Conservation (phyloP, 2,113 vertebrate species). For the Condylura cristata region DNA sequence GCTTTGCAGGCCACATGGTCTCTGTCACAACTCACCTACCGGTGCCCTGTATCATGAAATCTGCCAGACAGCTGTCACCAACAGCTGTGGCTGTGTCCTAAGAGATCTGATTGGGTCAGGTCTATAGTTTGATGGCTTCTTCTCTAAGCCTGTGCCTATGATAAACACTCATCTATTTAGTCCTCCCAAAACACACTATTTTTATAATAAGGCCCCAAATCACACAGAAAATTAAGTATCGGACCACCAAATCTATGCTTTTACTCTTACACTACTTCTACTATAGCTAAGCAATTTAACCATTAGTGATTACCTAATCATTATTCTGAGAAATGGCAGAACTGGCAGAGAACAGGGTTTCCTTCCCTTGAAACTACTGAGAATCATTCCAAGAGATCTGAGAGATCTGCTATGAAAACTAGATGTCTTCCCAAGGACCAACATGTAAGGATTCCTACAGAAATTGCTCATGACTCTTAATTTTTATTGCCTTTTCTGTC, state of each 20-base stretch:
- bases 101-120: too few relatives aligned
- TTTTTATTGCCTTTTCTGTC: neutral
- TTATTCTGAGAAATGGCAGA: neutral
- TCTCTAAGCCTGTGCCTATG: neutral
- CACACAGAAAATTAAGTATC: neutral
- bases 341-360: neutral
- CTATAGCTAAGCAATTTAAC: neutral
- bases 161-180: neutral
- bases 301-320: neutral
- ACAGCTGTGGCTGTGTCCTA: neutral
- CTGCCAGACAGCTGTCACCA: neutral
- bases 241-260: neutral
- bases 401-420: too few relatives aligned
- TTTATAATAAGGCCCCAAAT: neutral
- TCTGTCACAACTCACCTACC: neutral
- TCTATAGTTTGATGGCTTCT: neutral
- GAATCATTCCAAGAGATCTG: neutral
- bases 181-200: neutral
- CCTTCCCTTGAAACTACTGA: fast-evolving
- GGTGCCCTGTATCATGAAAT: neutral
- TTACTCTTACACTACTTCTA: neutral
- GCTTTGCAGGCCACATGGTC: neutral
- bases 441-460: neutral
- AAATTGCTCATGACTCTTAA: fast-evolving
- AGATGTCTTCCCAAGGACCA: too few relatives aligned